These are phyloP conservation scores for Notothenia coriiceps DNA, from an alignment of 2,113 vertebrate genomes.

Conservation along the genomic window DNA sequence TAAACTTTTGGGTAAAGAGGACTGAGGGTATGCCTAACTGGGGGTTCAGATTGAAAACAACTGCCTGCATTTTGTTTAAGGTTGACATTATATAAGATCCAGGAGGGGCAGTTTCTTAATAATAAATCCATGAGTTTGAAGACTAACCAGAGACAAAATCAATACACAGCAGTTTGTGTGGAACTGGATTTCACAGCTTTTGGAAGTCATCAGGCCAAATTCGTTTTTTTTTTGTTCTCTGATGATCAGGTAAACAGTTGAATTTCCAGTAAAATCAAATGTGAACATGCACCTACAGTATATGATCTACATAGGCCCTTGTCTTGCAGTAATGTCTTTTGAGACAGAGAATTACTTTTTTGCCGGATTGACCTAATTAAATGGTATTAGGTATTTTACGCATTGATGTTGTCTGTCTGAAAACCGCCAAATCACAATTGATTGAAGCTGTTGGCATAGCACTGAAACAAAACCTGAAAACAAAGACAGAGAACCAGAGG, in stretches of 20 bases:
- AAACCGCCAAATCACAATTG: background rate
- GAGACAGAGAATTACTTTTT: background rate
- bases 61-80: background rate
- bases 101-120: background rate
- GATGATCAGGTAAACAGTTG: background rate
- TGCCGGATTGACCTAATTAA: background rate
- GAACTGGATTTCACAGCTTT: background rate
- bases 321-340: background rate
- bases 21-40: background rate
- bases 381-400: background rate
- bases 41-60: background rate
- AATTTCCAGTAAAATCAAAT: background rate
- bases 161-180: background rate
- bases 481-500: slow-evolving; percentile 46
- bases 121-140: background rate
- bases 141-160: background rate
- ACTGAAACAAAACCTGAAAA: slow-evolving; percentile 14
- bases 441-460: slow-evolving; percentile 2
- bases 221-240: background rate
- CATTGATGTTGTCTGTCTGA: background rate
- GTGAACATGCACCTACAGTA: background rate
- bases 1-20: background rate
- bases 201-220: background rate
- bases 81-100: background rate
- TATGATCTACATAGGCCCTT: background rate